Percentiles rank a stretch among this genome's conserved stretches.
Conservation (phyloP, 2,888 invertebrate genomes). For the Lepidocyrtoides sp. region DNA sequence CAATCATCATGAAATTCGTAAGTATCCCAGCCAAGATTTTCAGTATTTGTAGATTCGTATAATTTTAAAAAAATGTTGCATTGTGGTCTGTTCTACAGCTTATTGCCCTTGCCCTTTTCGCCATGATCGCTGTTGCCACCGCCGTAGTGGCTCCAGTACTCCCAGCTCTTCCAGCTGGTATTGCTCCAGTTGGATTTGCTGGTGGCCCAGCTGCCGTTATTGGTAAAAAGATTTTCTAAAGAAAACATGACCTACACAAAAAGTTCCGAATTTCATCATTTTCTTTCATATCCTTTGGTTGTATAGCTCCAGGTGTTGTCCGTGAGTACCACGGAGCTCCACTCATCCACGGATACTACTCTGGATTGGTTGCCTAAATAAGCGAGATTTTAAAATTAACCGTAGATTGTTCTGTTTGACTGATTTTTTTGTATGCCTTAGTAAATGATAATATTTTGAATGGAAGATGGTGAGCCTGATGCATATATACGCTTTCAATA, state of each 20-base stretch:
- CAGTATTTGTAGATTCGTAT: neutral
- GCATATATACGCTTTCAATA: neutral
- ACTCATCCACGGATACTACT: slow-evolving; percentile 63
- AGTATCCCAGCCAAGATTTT: slow-evolving; percentile 26
- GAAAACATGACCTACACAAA: neutral
- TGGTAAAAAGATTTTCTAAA: neutral
- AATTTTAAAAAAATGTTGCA: neutral
- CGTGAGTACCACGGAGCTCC: slow-evolving; percentile 66
- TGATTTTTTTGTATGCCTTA: neutral
- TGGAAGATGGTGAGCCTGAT: neutral
- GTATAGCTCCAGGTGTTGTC: slow-evolving; percentile 35
- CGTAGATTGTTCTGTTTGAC: neutral
- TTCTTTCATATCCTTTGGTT: neutral
- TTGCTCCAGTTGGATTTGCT: slow-evolving; percentile 28
- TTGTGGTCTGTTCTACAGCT: slow-evolving; percentile 10
- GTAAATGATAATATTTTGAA: neutral
- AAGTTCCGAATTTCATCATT: neutral
- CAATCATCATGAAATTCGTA: slow-evolving; percentile 69
- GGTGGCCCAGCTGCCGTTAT: slow-evolving; percentile 40
- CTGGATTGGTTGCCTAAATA: slow-evolving; percentile 46
- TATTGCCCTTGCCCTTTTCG: slow-evolving; percentile 46
- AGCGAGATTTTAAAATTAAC: neutral
- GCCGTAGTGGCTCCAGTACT: slow-evolving; percentile 40
- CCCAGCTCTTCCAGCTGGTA: slow-evolving; percentile 23
- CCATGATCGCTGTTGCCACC: slow-evolving; percentile 43